Percentiles rank a stretch among this genome's conserved stretches.
Conservation (phyloP, 2,797 vertebrate genomes). For the Liparis tanakae region DNA sequence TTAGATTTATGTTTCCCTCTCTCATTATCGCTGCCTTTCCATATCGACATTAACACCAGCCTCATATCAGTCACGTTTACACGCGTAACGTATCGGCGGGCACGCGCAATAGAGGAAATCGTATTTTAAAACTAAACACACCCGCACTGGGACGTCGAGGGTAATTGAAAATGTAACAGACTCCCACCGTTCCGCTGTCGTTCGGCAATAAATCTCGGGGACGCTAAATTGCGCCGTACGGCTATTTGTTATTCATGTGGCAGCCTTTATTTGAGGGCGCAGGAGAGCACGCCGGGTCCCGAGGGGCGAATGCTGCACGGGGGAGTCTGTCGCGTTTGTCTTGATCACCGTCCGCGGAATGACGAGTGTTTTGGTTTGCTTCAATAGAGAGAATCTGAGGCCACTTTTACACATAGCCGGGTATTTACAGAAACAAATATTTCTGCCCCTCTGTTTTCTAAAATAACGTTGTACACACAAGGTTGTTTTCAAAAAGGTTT, state of each 20-base stretch:
- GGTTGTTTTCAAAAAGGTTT: too few species aligned
- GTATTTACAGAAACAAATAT: too few species aligned
- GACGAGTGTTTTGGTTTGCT: constrained; percentile 40
- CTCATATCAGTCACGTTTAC: constrained; percentile 49
- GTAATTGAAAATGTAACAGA: constrained; percentile 56
- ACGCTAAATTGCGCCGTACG: constrained; percentile 36
- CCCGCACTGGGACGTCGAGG: constrained; percentile 9
- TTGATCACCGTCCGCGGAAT: constrained; percentile 43
- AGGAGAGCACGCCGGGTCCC: constrained; percentile 40
- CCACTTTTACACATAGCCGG: too few species aligned
- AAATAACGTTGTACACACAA: too few species aligned
- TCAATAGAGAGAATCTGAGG: neutral
- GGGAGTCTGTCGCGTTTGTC: constrained; percentile 60
- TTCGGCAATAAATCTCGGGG: constrained; percentile 44
- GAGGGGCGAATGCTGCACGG: constrained; percentile 39
- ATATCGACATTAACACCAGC: constrained; percentile 42
- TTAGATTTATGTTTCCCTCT: constrained; percentile 31
- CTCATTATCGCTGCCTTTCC: constrained; percentile 30
- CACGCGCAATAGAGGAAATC: constrained; percentile 17
- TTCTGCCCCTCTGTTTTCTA: too few species aligned
- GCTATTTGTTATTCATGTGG: constrained; percentile 59
- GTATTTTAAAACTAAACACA: neutral
- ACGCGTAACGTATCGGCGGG: constrained; percentile 31
- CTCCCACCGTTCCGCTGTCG: constrained; percentile 26
- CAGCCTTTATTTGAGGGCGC: constrained; percentile 47